These are phyloP conservation scores for Brenthis daphne DNA, from an alignment of 2,888 invertebrate species.

Conservation along the genomic window DNA sequence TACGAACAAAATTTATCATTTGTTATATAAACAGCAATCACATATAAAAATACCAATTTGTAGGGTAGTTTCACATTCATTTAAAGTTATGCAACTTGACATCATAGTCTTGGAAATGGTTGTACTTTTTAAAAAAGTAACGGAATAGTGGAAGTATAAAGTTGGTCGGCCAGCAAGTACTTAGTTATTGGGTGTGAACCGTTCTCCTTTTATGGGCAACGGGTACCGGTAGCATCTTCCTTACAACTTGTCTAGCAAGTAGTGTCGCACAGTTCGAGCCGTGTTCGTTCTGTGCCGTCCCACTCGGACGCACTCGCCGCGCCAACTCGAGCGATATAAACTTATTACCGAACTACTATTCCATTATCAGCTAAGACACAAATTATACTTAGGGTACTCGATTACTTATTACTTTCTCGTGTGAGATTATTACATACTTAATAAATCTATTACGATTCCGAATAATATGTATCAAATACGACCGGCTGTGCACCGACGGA, in stretches of 20 bases:
- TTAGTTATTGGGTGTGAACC: neutral
- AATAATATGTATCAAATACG: conserved; percentile 80
- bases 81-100: no score
- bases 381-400: conserved; percentile 77
- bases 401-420: conserved; percentile 73
- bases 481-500: conserved; percentile 77
- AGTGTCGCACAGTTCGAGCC: conserved; percentile 8
- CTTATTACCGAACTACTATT: conserved; percentile 76
- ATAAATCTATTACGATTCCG: conserved; percentile 80
- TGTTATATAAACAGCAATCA: no score
- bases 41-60: no score
- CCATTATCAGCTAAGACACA: conserved; percentile 79
- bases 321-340: conserved; percentile 70
- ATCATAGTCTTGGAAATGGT: no score
- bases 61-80: no score
- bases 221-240: conserved; percentile 25
- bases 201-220: conserved; percentile 4
- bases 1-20: neutral
- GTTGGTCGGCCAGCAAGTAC: neutral
- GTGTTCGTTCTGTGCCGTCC: conserved; percentile 38
- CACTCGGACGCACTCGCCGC: conserved; percentile 49
- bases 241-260: conserved; percentile 14
- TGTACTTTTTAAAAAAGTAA: no score
- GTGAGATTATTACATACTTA: conserved; percentile 77
- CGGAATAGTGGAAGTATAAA: neutral